phyloP scores from a whole-genome alignment of 2,888 invertebrate species.

The Microplitis deprimator region DNA sequence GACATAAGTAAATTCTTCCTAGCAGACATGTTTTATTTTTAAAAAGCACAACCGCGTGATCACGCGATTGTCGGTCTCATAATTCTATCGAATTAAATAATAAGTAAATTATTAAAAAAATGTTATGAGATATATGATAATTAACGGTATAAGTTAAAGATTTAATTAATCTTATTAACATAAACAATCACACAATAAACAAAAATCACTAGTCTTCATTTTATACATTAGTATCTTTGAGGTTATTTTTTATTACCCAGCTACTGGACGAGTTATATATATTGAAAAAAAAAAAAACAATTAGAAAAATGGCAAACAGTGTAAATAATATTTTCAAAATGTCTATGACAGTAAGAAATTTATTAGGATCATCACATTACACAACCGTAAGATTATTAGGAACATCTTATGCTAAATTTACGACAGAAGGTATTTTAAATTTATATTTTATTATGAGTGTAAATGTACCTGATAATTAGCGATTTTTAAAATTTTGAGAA shows the following conservation, averaged over 20 bases:
- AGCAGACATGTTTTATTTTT: too few relatives aligned
- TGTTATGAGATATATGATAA: neutral
- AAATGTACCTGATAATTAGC: too few relatives aligned
- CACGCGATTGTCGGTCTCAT: too few relatives aligned
- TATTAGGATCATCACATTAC: slow-evolving; percentile 35
- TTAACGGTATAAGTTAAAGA: neutral
- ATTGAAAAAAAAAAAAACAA: slow-evolving; percentile 3
- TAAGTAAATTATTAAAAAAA: neutral
- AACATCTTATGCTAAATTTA: slow-evolving; percentile 24
- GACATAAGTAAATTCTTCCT: too few relatives aligned
- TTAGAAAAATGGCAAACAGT: slow-evolving; percentile 44
- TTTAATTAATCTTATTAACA: neutral
- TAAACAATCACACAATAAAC: neutral
- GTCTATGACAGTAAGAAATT: slow-evolving; percentile 44
- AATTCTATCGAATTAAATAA: too few relatives aligned
- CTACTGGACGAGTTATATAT: neutral
- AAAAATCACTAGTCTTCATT: neutral
- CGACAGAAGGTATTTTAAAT: slow-evolving; percentile 28
- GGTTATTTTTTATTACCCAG: neutral
- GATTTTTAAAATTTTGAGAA: too few relatives aligned
- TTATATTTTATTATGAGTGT: neutral
- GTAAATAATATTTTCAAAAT: slow-evolving; percentile 44
- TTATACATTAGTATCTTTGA: neutral
- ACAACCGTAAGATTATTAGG: slow-evolving; percentile 41
- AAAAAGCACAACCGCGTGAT: too few relatives aligned